These are phyloP conservation scores for Trichogramma dendrolimi DNA, from an alignment of 2,888 invertebrate genomes.

Conservation along the genomic window DNA sequence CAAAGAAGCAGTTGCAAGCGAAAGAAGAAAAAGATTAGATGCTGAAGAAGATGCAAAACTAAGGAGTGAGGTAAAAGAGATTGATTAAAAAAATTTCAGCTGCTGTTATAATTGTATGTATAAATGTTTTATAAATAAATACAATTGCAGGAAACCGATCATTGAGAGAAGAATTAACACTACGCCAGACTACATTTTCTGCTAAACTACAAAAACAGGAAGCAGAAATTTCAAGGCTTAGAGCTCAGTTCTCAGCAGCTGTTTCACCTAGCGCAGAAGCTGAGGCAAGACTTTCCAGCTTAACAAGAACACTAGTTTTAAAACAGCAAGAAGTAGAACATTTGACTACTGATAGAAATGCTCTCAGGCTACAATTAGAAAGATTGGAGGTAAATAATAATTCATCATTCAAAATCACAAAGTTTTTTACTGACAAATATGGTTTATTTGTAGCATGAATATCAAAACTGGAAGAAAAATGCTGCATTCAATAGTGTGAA, in stretches of 20 bases:
- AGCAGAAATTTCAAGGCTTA: conserved; percentile 57
- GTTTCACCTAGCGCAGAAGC: conserved; percentile 46
- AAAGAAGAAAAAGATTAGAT: conserved; percentile 50
- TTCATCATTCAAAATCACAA: conserved; percentile 42
- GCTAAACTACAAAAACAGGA: conserved; percentile 57
- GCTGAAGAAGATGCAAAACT: conserved; percentile 52
- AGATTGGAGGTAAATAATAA: conserved; percentile 62
- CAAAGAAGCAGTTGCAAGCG: conserved; percentile 47
- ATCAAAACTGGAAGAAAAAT: conserved; percentile 57
- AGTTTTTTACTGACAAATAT: conserved; percentile 26
- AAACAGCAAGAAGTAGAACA: conserved; percentile 83
- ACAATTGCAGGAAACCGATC: conserved; percentile 55
- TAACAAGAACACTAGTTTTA: conserved; percentile 79
- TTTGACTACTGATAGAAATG: conserved; percentile 79
- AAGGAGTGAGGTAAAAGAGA: conserved; percentile 39
- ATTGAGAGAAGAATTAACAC: conserved; percentile 56
- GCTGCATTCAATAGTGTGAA: conserved; percentile 58
- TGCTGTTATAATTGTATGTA: neutral
- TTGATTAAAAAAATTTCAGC: neutral
- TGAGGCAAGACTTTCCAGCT: conserved; percentile 45
- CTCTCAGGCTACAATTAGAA: conserved; percentile 77
- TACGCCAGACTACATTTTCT: conserved; percentile 54
- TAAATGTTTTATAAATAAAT: conserved; percentile 16
- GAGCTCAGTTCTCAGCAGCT: conserved; percentile 55
- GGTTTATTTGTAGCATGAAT: conserved; percentile 56